A percentile compares a stretch with the other conserved stretches of the same genome.
Evolutionary conservation across 2,113 vertebrate species (phyloP).

Genomic region (Zootoca vivipara): DNA sequence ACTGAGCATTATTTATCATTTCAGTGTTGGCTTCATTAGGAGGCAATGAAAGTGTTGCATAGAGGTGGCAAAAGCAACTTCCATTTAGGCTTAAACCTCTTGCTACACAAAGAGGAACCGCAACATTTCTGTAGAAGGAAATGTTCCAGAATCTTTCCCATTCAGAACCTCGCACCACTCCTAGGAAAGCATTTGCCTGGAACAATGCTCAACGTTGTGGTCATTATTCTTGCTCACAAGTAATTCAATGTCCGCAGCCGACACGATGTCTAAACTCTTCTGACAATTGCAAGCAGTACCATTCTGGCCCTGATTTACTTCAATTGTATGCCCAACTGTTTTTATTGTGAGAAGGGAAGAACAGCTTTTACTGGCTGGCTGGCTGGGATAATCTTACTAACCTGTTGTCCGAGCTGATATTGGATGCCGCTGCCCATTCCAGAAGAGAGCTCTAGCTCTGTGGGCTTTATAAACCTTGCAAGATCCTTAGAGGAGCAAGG

Average conservation of each 20-base stretch:
- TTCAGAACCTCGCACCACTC: not conserved
- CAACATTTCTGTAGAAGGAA: not conserved
- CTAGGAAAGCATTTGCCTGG: not conserved
- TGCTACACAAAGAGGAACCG: not conserved
- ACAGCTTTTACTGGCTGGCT: not conserved
- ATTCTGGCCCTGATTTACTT: not conserved
- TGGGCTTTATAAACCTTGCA: not conserved
- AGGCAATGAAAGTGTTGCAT: not conserved
- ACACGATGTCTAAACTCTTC: not conserved
- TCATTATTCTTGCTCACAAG: not conserved
- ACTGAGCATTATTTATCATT: not conserved
- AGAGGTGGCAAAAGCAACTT: not conserved
- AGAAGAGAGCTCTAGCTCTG: not conserved
- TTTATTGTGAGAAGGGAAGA: not conserved
- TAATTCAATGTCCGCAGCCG: not conserved
- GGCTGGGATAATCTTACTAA: not conserved
- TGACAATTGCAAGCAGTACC: not conserved
- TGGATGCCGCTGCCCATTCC: not conserved
- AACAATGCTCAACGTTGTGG: not conserved
- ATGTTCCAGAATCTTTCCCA: not conserved
- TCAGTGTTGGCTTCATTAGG: not conserved
- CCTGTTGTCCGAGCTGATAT: not conserved
- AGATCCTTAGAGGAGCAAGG: not conserved
- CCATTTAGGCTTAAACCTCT: not conserved
- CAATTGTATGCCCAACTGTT: too few relatives aligned